phyloP scores from a whole-genome alignment of 2,797 vertebrate genomes.

The Leptodactylus fallax region DNA sequence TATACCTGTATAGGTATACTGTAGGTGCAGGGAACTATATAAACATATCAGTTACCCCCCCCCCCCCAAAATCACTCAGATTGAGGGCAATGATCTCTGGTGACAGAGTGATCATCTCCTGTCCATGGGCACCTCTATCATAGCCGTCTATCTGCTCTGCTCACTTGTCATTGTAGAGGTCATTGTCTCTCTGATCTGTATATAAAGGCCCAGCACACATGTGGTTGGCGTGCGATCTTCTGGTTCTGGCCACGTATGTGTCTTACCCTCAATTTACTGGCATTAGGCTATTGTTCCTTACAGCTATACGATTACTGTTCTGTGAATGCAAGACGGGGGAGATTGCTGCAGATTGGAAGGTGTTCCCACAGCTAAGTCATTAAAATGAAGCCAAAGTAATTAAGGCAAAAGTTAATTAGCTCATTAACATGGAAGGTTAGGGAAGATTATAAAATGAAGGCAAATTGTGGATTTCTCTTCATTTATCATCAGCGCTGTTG shows the following conservation, averaged over 20 bases:
- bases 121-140: no score
- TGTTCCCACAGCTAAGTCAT: constrained; percentile 41
- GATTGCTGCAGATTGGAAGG: constrained; percentile 23
- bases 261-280: not conserved
- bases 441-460: constrained; percentile 16
- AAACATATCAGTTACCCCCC: no score
- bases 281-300: not conserved
- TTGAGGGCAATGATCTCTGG: no score
- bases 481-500: not conserved
- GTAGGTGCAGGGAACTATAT: no score
- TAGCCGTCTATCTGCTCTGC: no score
- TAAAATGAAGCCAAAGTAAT: constrained; percentile 52
- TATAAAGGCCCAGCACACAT: no score
- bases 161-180: no score
- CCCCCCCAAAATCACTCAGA: no score
- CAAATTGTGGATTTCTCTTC: constrained; percentile 12
- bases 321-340: not conserved
- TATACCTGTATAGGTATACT: no score
- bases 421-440: constrained; percentile 46
- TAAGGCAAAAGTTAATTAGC: constrained; percentile 52
- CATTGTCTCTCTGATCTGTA: no score
- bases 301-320: not conserved
- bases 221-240: no score
- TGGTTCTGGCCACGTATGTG: not conserved
- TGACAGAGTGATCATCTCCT: no score